phyloP scores from a whole-genome alignment of 2,113 vertebrate genomes.

The Penelope pileata region DNA sequence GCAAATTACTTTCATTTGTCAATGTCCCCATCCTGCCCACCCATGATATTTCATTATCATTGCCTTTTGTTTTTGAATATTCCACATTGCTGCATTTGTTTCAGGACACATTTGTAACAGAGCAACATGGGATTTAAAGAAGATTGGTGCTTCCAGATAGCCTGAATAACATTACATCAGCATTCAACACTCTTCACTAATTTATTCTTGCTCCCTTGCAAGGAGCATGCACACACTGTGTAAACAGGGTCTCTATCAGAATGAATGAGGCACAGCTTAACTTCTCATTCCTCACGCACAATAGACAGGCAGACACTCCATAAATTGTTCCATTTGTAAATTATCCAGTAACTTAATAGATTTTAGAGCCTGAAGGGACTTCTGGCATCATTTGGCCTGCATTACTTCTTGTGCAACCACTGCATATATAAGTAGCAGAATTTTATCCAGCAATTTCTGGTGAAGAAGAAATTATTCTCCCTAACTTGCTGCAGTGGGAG shows the following conservation, averaged over 20 bases:
- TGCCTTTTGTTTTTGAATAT: background rate
- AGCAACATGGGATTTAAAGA: background rate
- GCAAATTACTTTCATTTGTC: background rate
- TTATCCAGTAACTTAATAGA: constrained; percentile 15
- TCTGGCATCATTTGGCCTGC: background rate
- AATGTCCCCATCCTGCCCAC: background rate
- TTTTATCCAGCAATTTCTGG: background rate
- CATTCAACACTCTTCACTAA: background rate
- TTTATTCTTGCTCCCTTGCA: background rate
- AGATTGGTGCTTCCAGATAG: background rate
- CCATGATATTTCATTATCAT: background rate
- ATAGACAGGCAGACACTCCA: background rate
- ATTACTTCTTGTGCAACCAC: background rate
- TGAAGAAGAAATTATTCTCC: background rate
- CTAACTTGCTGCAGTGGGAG: background rate
- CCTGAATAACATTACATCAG: background rate
- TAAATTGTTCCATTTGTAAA: constrained; percentile 18
- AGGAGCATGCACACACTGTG: background rate
- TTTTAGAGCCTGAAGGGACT: constrained; percentile 7
- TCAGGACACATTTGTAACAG: background rate
- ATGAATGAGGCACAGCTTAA: background rate
- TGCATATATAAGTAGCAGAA: background rate
- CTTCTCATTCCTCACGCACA: background rate
- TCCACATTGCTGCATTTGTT: background rate
- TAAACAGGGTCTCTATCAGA: constrained; percentile 3